Conservation (phyloP, 2,113 vertebrate species). For the Panthera uncia region DNA sequence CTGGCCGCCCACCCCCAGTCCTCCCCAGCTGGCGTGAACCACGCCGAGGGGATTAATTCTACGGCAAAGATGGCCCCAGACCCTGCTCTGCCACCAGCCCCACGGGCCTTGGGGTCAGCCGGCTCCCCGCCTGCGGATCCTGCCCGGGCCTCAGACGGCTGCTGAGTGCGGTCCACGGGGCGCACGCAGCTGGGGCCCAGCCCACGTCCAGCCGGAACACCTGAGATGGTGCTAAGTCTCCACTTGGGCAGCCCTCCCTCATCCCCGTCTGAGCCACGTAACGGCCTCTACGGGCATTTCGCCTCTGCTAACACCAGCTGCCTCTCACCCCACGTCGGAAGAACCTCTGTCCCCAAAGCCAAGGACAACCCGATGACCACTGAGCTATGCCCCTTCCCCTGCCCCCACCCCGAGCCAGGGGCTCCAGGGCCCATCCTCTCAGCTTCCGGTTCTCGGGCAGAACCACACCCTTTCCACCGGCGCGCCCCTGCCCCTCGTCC, state of each 20-base stretch:
- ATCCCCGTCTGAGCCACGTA: fast-evolving
- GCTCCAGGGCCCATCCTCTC: background rate
- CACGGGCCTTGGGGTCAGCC: background rate
- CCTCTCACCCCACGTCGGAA: background rate
- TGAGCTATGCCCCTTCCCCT: background rate
- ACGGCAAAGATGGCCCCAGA: fast-evolving
- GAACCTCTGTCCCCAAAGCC: background rate
- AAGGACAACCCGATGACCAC: background rate
- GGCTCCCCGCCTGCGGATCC: background rate
- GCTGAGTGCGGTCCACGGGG: background rate
- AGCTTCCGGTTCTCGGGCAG: background rate
- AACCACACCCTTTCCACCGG: background rate
- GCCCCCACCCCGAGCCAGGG: background rate
- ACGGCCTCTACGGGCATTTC: background rate
- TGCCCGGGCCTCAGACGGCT: background rate
- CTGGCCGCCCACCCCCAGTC: background rate
- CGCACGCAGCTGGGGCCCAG: background rate
- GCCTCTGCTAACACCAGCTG: background rate
- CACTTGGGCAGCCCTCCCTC: background rate
- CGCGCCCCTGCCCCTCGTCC: background rate
- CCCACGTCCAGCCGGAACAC: background rate
- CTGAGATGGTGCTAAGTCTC: fast-evolving
- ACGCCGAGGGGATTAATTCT: background rate
- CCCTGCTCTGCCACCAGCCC: background rate
- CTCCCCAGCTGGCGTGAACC: background rate